Percentiles rank a stretch among this genome's conserved stretches.
Evolutionary conservation across 2,888 invertebrate species (phyloP).

Genomic region (Entomobrya proxima): DNA sequence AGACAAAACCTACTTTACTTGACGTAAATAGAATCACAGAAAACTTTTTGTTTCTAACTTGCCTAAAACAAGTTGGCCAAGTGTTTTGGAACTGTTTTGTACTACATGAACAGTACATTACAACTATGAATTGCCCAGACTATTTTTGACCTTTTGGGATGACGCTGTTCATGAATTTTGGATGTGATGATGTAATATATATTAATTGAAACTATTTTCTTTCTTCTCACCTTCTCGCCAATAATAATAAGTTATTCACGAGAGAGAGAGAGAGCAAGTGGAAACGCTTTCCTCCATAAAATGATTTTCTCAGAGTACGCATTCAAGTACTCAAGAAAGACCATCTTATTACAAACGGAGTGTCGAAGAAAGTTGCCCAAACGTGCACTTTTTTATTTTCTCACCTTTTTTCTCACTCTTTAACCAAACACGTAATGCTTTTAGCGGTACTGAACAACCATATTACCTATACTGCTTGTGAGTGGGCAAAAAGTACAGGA

Average conservation of each 20-base stretch:
- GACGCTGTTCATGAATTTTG: background rate
- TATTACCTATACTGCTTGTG: too few relatives aligned
- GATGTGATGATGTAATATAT: conserved; percentile 46
- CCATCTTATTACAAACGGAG: conserved; percentile 14
- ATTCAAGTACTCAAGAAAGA: background rate
- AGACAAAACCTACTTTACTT: background rate
- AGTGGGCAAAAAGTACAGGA: background rate
- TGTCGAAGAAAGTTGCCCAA: background rate
- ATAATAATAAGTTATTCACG: conserved; percentile 17
- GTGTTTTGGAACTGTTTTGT: background rate
- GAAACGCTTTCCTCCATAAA: background rate
- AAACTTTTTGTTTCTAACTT: background rate
- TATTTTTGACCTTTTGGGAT: background rate
- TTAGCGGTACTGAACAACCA: conserved; percentile 12
- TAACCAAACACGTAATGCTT: conserved; percentile 4
- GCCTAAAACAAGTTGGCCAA: background rate
- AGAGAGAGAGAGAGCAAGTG: background rate
- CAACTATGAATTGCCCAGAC: too few relatives aligned
- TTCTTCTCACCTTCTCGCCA: background rate
- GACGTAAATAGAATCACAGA: background rate
- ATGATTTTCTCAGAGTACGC: conserved; percentile 9
- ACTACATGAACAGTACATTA: too few relatives aligned
- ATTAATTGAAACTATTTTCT: conserved; percentile 44
- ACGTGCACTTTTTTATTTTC: background rate
- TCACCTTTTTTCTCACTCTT: background rate